Evolutionary conservation across 1,140 invertebrate species (phyloP), one percentile per base, ranked within the genome.

Genomic region (Reticulitermes speratus): DNA sequence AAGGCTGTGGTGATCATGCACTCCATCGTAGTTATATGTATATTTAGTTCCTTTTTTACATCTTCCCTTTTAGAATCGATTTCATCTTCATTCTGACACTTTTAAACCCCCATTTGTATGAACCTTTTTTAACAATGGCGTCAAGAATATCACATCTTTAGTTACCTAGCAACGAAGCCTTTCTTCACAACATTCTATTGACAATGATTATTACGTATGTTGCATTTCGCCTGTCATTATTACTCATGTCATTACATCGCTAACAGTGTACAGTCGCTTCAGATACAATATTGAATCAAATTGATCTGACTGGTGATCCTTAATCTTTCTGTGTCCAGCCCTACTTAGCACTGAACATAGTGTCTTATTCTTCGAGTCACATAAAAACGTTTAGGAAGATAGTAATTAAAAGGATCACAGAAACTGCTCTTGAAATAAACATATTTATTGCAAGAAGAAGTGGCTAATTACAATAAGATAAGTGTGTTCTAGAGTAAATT

Each of bases 71-170:
- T n/a, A 75, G 65, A 75, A 75, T 75, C 59, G 65, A 25, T 75
- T 75, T 75, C 65, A 75, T 75, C 65, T 75, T 75, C 65, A 30
- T 75, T 30, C 65, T 75, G 65, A 75, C 65, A 75, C n/a, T 75
- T 75, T 30, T 75, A 75, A 75, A 75, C 65, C n/a, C 65, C n/a
- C 65, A 75, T 75, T 75, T 75, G 65, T 75, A 75, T 75, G 65
- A 14, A 75, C 7, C 65, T 6, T 25, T 30, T 75, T 75, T 75
- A 75, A 75, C 65, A 75, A 75, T 75, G 65, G 65, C 9, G 65
- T 75, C 65, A 75, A 75, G n/a, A 75, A 75, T 75, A 75, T 75
- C 65, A 30, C n/a, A 75, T 75, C 65, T 75, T 75, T 75, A 75
- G 65, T 75, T 75, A 75, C n/a, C 65, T 30, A 30, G 65, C 65